Base-by-base conservation (phyloP, 2,113 vertebrate species). In the Fukomys damarensis region DNA sequence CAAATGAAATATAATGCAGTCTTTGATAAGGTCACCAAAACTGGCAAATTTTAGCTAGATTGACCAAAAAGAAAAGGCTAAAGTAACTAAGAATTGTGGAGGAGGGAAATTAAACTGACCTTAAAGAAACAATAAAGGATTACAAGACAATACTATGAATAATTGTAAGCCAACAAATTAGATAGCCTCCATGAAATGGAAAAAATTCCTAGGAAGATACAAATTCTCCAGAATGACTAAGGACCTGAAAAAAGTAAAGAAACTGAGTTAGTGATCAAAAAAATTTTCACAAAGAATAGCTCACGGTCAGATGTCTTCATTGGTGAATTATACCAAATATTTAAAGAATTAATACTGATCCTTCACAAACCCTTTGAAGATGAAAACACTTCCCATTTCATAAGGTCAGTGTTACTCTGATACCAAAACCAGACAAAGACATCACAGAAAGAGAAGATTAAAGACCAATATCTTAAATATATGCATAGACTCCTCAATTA, bases 11-110 rank as follows among this genome's bases (percentile, higher is more conserved):
- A 35, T 19, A 81, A 72, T 32, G 12, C 14, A 49, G 16, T 66
- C 81, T 95, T 96, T 81, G 49, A 74, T 86, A 82, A 76, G 22
- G 86, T 82, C 41, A 86, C 28, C 74, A 43, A 82, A 76, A 54
- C 3, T 76, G 41, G 10, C 56, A 90, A 43, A n/a, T 68, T 81
- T 79, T 66, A 79, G 38, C 56, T 89, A 59, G 74, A 79, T 17
- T 52, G 9, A 49, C 30, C 35, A 86, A 81, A 22, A 81, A 77
- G 61, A n/a, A 88, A 86, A 81, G 26, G 41, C 65, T 68, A 68
- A n/a, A 68, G n/a, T n/a, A 13, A 68, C 65, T 68, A 68, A 68
- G n/a, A 68, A 68, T 68, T n/a, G 65, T n/a, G 19, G 65, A 17
- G 65, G 65, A 66, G 5, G 5, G 43, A 61, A 16, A 35, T 94